Evolutionary conservation across 2,113 vertebrate species (phyloP).

Genomic region (Tretioscincus oriximinensis): DNA sequence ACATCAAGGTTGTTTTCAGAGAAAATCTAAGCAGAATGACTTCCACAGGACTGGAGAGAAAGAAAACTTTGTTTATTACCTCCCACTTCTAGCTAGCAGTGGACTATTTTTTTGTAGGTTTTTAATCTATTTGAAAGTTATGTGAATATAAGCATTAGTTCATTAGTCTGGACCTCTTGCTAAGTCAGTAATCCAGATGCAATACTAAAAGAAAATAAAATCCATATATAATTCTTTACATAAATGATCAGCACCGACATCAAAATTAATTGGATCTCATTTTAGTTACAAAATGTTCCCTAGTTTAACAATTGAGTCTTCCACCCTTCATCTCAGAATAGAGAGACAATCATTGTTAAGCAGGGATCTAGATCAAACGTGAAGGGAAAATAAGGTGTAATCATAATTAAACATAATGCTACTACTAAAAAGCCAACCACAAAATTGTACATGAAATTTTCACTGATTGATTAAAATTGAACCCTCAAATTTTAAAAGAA

Average conservation of each 20-base stretch:
- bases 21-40: constrained; percentile 3
- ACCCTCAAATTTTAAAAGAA: background rate
- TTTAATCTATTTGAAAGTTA: background rate
- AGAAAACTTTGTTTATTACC: background rate
- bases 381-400: background rate
- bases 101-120: background rate
- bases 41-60: background rate
- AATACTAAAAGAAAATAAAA: background rate
- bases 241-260: background rate
- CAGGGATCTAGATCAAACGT: background rate
- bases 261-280: background rate
- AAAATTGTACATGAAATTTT: background rate
- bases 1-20: constrained; percentile 20
- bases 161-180: background rate
- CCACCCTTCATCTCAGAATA: background rate
- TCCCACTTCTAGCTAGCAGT: background rate
- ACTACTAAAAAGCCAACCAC: background rate
- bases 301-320: background rate
- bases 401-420: background rate
- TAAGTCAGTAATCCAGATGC: background rate
- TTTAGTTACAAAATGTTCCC: background rate
- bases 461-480: background rate
- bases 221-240: background rate
- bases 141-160: background rate
- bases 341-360: background rate